phyloP scores from a whole-genome alignment of 1,140 invertebrate genomes.

The Thrips palmi region DNA sequence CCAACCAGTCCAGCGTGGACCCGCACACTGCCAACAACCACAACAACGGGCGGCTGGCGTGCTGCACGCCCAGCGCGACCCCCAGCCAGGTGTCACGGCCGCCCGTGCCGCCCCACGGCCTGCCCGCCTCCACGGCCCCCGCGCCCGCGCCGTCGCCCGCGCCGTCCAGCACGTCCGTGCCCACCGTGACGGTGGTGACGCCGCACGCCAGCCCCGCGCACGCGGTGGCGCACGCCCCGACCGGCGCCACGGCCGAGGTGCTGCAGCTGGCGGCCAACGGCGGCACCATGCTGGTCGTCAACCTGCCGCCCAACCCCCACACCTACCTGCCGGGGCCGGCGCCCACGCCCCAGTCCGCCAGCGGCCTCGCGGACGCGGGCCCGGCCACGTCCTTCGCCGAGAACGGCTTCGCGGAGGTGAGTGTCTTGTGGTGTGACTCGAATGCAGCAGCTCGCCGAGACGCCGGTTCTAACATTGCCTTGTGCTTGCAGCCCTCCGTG shows the following conservation, averaged over 20 bases:
- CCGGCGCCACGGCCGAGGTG: slow-evolving; percentile 1
- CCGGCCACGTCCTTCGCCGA: slow-evolving; percentile 17
- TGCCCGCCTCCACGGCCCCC: not conserved
- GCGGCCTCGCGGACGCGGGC: no score
- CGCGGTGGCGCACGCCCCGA: slow-evolving; percentile 13
- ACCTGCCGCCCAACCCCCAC: slow-evolving; percentile 41
- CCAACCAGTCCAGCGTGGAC: no score
- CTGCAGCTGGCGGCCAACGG: slow-evolving; percentile 25
- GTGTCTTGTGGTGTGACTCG: slow-evolving; percentile 21
- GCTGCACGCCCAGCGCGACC: no score
- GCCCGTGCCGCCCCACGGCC: not conserved
- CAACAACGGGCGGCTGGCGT: no score
- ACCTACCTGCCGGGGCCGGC: slow-evolving; percentile 14
- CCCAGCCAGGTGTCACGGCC: no score
- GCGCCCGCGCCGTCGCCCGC: not conserved
- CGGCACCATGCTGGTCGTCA: slow-evolving; percentile 58
- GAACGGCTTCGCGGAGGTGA: no score
- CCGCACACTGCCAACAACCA: no score
- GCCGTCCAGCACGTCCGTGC: no score
- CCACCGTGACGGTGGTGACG: no score
- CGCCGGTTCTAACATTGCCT: slow-evolving; percentile 13
- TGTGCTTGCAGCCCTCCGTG: slow-evolving; percentile 24
- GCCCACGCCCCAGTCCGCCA: slow-evolving; percentile 17
- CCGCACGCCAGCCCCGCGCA: no score
- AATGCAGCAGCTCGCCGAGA: slow-evolving; percentile 15